Base-by-base conservation (phyloP, 2,797 vertebrate species). In the Etheostoma perlongum region DNA sequence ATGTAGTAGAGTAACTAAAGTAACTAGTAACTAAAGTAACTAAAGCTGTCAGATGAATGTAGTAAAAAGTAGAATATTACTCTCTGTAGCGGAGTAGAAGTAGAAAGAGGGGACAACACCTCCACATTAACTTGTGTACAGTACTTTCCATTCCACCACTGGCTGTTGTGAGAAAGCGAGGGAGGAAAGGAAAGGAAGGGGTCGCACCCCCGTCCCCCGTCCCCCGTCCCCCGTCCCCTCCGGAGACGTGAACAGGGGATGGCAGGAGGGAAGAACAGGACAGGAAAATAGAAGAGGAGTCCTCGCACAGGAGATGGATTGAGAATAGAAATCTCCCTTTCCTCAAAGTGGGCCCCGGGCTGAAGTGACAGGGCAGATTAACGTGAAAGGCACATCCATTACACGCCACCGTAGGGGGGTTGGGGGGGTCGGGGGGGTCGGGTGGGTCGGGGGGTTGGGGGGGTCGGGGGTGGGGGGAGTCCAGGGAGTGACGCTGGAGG, bases 361-460 rank as follows among this genome's bases (percentile, higher is more conserved):
- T 21, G 2, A 79, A 75, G 84, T 92, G 89, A 88, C 88, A 91
- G 72, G 44, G 71, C 69, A 74, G 77, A 91, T 92, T 87, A 90
- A 75, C 83, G 83, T 85, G 80, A 90, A 75, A 84, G 85, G 71
- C 79, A 80, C 79, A 75, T 82, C 81, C 83, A 87, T 86, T 87
- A 83, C 83, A 90, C 46, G 75, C 76, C 67, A 81, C 83, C 85
- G 85, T 88, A 47, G 76, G 81, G 57, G 78, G 67, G 82, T 23
- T 1, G 4, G 27, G 25, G 25, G 25, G 25, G 2, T 4, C 3
- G 25, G 25, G 25, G 21, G 25, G 25, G 2, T 4, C 36, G 57
- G 78, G 67, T 81, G 27, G 4, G 27, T 27, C 25, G 25, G 25
- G 25, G 25, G 25, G 2, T 4, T 2, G 25, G 25, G 25, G 25